phyloP scores from a whole-genome alignment of 2,888 invertebrate species.

The Drosophila anomalipes region DNA sequence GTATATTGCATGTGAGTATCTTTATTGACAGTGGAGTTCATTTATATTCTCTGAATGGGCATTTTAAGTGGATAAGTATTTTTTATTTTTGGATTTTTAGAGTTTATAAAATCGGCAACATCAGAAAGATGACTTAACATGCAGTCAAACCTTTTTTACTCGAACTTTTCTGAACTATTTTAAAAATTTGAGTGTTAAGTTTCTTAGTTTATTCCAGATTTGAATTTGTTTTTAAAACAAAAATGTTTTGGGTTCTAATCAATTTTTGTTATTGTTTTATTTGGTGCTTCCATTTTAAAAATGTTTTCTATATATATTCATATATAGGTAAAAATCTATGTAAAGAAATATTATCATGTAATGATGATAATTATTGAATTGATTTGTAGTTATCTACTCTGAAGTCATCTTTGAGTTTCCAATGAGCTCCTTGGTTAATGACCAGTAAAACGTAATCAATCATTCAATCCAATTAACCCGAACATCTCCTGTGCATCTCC shows the following conservation, averaged over 20 bases:
- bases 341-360: no score
- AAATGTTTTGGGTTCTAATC: background rate
- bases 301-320: background rate
- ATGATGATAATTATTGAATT: conserved; percentile 20
- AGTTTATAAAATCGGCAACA: background rate
- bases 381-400: conserved; percentile 30
- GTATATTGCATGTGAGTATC: conserved; percentile 5
- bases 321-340: no score
- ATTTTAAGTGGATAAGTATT: conserved; percentile 20
- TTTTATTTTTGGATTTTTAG: conserved; percentile 4
- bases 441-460: conserved; percentile 76
- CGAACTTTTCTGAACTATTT: background rate
- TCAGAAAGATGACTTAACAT: background rate
- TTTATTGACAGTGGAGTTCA: conserved; percentile 25
- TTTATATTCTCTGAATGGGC: conserved; percentile 31
- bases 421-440: conserved; percentile 67
- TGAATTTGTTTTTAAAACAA: background rate
- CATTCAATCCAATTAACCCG: conserved; percentile 75
- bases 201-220: background rate
- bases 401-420: conserved; percentile 65
- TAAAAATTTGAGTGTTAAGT: background rate
- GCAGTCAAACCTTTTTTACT: background rate
- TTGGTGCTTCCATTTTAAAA: background rate
- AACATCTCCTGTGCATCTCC: conserved; percentile 37
- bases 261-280: conserved; percentile 12